Conservation (phyloP, 1,140 invertebrate genomes). For the Heliconius hermathena region DNA sequence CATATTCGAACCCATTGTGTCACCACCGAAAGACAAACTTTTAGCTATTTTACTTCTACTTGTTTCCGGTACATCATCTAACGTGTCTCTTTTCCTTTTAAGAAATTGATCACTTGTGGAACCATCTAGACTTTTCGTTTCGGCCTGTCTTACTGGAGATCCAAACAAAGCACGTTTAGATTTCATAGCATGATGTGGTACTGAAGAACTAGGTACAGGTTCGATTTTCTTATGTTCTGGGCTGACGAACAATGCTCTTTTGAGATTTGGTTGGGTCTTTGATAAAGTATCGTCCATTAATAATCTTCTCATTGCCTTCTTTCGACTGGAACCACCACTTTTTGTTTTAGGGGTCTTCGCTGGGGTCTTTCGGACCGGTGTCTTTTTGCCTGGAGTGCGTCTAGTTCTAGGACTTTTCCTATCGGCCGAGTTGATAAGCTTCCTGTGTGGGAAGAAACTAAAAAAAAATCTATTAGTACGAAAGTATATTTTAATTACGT, state of each 20-base stretch:
- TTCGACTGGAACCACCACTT: constrained; percentile 79
- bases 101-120: constrained; percentile 64
- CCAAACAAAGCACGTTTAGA: constrained; percentile 84
- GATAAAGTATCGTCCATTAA: constrained; percentile 62
- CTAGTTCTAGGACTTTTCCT: constrained; percentile 75
- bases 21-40: constrained; percentile 84
- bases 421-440: constrained; percentile 67
- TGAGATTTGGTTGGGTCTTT: constrained; percentile 76
- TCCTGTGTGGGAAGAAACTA: constrained; percentile 80
- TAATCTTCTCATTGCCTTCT: constrained; percentile 72
- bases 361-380: constrained; percentile 69
- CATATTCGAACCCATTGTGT: constrained; percentile 43
- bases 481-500: neutral
- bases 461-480: constrained; percentile 25
- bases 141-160: constrained; percentile 67
- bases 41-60: constrained; percentile 82
- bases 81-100: constrained; percentile 80
- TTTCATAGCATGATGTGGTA: constrained; percentile 68
- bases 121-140: constrained; percentile 70
- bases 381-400: constrained; percentile 73
- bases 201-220: constrained; percentile 62
- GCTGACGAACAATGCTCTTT: constrained; percentile 85
- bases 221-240: constrained; percentile 77
- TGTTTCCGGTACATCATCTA: constrained; percentile 79
- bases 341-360: constrained; percentile 75